These are phyloP conservation scores for Forbesichthys papilliferus DNA, from an alignment of 2,113 vertebrate species.

Conservation along the genomic window DNA sequence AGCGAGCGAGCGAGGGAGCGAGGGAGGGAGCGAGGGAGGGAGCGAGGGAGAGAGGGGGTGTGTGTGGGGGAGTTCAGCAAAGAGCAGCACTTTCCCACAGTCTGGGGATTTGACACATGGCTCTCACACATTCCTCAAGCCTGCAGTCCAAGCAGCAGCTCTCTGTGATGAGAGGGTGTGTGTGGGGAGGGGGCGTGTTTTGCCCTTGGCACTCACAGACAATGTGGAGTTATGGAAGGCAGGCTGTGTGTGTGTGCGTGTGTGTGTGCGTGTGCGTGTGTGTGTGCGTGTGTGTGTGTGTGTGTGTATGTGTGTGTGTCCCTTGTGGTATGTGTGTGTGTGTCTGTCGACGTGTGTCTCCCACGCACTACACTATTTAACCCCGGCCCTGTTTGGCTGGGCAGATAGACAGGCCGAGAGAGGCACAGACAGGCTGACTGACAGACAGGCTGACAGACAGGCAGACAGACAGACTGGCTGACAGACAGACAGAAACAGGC, in stretches of 20 bases:
- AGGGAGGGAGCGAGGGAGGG: conserved; percentile 35
- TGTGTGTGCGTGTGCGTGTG: not conserved
- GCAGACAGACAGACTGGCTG: not conserved
- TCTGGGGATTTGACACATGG: conserved; percentile 97
- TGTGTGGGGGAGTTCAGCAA: conserved; percentile 78
- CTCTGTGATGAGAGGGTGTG: conserved; percentile 49
- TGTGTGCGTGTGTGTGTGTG: conserved; percentile 6
- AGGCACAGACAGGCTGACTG: not conserved
- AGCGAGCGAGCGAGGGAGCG: conserved; percentile 47
- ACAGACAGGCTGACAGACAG: not conserved
- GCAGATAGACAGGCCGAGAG: conserved; percentile 2
- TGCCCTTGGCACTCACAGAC: conserved; percentile 77
- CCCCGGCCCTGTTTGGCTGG: not conserved
- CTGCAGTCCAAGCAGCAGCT: conserved; percentile 78
- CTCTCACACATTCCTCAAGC: conserved; percentile 95
- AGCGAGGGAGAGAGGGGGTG: conserved; percentile 24
- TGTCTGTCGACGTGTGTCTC: conserved; percentile 38
- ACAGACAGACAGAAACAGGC: not conserved
- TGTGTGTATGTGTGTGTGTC: conserved; percentile 27
- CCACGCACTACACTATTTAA: conserved; percentile 37
- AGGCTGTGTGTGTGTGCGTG: conserved; percentile 36
- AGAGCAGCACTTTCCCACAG: conserved; percentile 99
- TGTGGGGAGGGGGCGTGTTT: conserved; percentile 79
- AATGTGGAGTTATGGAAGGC: conserved; percentile 68
- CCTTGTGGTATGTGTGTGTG: conserved; percentile 1